These are phyloP conservation scores for Brachirus orientalis DNA, from an alignment of 2,113 vertebrate species.

Conservation along the genomic window DNA sequence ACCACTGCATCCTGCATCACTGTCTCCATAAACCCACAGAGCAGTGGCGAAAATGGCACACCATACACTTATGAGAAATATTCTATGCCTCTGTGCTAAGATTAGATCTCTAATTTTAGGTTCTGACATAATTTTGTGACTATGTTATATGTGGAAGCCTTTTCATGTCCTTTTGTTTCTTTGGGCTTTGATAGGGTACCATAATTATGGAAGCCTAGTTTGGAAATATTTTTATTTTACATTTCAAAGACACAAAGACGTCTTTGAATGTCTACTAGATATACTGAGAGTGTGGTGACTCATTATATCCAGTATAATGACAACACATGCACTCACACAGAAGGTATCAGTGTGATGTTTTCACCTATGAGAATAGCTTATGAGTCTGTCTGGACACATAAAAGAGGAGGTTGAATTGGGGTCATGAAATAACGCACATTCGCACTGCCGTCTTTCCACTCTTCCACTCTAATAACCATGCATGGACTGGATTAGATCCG, in stretches of 20 bases:
- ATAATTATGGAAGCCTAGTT: constrained; percentile 7
- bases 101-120: constrained; percentile 47
- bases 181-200: background rate
- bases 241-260: constrained; percentile 31
- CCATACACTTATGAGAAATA: background rate
- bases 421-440: constrained; percentile 44
- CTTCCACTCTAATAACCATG: constrained; percentile 74
- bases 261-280: constrained; percentile 23
- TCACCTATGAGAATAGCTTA: constrained; percentile 42
- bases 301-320: background rate
- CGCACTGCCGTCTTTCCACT: constrained; percentile 63
- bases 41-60: constrained; percentile 3
- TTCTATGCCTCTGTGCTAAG: constrained; percentile 18
- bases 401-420: constrained; percentile 40
- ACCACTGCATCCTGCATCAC: constrained; percentile 37
- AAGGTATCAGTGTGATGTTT: constrained; percentile 27
- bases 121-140: constrained; percentile 21
- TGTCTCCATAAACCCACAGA: constrained; percentile 22
- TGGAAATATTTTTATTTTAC: constrained; percentile 20
- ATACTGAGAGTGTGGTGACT: constrained; percentile 16
- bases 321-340: constrained; percentile 3
- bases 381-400: constrained; percentile 48
- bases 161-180: constrained; percentile 6
- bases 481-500: constrained; percentile 56
- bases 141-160: background rate